Percentiles rank a stretch among this genome's conserved stretches.
Conservation (phyloP, 2,797 vertebrate species). For the Clarias pachynema region DNA sequence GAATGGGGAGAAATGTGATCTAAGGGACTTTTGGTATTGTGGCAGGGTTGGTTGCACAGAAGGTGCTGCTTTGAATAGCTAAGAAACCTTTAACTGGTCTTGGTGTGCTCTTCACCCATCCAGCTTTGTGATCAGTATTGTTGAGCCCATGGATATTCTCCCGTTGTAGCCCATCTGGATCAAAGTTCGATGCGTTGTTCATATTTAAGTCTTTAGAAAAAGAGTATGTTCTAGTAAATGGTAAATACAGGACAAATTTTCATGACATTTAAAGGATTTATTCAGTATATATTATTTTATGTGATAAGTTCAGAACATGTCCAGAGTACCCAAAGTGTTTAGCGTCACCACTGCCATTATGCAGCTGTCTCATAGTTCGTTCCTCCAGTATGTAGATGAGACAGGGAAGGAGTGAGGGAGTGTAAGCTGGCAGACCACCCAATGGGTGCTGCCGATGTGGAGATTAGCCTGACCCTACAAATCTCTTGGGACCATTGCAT, state of each 20-base stretch:
- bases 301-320: neutral
- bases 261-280: neutral
- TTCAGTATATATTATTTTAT: neutral
- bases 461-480: constrained; percentile 70
- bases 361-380: neutral
- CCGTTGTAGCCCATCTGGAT: neutral
- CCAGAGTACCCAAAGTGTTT: neutral
- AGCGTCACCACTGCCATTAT: neutral
- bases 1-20: neutral
- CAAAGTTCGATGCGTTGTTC: neutral
- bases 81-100: too few species aligned
- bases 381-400: constrained; percentile 28
- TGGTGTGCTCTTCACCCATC: too few species aligned
- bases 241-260: neutral
- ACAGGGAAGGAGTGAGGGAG: constrained; percentile 11
- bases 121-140: too few species aligned
- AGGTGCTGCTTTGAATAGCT: too few species aligned
- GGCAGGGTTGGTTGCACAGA: too few species aligned
- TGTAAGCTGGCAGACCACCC: constrained; percentile 68
- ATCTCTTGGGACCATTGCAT: constrained; percentile 69
- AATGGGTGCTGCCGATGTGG: constrained; percentile 67
- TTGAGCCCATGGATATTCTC: neutral
- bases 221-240: neutral
- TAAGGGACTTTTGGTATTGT: too few species aligned
- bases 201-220: neutral